phyloP scores from a whole-genome alignment of 1,140 invertebrate species.

The Aleiodes sp. region DNA sequence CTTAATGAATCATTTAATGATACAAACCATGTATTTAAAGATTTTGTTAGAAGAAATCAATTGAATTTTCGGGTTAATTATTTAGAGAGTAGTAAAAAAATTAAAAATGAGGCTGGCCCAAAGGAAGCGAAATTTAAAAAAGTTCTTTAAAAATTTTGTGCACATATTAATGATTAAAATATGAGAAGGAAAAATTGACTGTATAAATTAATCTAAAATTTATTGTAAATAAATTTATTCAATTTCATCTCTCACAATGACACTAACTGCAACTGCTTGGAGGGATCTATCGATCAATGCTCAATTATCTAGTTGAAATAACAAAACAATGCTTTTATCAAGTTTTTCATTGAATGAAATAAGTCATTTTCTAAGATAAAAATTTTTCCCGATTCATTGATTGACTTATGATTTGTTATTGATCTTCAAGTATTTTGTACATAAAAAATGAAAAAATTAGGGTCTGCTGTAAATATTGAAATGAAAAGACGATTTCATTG shows the following conservation, averaged over 20 bases:
- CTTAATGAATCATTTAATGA: no score
- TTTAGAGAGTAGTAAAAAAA: no score
- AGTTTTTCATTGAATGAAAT: no score
- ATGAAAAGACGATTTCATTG: not conserved
- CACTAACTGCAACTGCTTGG: not conserved
- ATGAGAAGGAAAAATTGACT: not conserved
- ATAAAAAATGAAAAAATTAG: not conserved
- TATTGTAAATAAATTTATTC: not conserved
- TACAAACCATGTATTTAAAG: no score
- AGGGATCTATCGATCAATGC: not conserved
- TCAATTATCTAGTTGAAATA: not conserved
- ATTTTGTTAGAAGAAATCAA: no score
- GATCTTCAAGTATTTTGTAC: not conserved
- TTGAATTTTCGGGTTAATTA: no score
- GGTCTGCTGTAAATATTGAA: not conserved
- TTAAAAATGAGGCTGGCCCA: not conserved
- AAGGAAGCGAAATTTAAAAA: no score
- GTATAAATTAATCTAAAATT: slow-evolving; percentile 5
- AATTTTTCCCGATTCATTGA: not conserved
- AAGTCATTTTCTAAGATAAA: not conserved
- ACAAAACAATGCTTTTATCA: no score
- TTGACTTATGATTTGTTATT: no score
- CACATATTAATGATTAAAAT: no score
- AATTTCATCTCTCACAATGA: not conserved
- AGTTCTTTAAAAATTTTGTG: no score